Percentiles rank a stretch among this genome's conserved stretches.
Evolutionary conservation across 92 coral and sea anemone genomes (phyloP).

Genomic region (Palythoa caribaeorum): DNA sequence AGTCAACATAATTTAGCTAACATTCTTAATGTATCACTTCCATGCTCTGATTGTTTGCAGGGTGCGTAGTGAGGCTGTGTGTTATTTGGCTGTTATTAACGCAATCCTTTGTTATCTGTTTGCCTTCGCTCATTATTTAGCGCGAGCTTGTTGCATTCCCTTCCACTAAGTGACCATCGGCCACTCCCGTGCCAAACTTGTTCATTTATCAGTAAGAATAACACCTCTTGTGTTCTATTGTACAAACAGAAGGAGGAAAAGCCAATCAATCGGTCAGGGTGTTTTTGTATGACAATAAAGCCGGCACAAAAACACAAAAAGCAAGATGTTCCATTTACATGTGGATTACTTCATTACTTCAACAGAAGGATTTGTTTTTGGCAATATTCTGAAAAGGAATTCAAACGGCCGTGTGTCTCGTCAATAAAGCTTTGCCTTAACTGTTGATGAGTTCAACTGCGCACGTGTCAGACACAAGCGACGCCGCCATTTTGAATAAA

Average conservation of each 20-base stretch:
- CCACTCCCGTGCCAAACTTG: constrained; percentile 42
- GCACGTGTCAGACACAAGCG: neutral
- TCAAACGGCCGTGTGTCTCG: neutral
- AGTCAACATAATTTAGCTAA: constrained; percentile 27
- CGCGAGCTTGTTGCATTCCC: neutral
- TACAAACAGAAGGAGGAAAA: neutral
- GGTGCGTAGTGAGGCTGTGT: neutral
- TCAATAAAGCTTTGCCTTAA: neutral
- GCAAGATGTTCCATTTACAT: constrained; percentile 35
- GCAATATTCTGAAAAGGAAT: neutral
- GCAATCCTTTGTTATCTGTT: constrained; percentile 1
- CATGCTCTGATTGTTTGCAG: constrained; percentile 19
- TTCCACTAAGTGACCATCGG: constrained; percentile 43
- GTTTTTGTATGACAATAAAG: neutral
- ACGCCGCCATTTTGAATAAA: neutral
- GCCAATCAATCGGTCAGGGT: neutral
- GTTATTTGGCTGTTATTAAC: constrained; percentile 13
- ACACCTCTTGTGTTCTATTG: constrained; percentile 34
- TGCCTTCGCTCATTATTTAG: constrained; percentile 32
- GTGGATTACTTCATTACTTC: constrained; percentile 8
- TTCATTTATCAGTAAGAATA: neutral
- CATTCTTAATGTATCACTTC: constrained; percentile 31
- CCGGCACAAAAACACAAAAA: constrained; percentile 12
- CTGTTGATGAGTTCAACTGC: neutral
- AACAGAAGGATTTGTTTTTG: constrained; percentile 4